phyloP scores from a whole-genome alignment of 2,113 vertebrate genomes.

The Ellobius talpinus region DNA sequence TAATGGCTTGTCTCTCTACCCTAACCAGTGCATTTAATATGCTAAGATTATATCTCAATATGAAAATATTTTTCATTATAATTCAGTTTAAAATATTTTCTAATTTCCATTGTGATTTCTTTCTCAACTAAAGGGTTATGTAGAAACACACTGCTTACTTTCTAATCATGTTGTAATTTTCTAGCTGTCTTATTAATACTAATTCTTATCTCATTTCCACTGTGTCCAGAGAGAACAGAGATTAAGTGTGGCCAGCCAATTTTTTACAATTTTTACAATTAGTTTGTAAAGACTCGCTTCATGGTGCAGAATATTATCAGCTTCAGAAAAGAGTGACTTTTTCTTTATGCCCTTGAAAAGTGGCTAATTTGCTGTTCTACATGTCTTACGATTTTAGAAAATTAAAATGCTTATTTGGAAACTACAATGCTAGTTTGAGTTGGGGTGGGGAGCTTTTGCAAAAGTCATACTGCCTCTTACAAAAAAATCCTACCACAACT shows the following conservation, averaged over 20 bases:
- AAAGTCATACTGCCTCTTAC: background rate
- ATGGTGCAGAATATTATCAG: background rate
- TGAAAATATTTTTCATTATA: conserved; percentile 49
- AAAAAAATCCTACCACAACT: background rate
- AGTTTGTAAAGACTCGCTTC: background rate
- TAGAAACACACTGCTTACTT: background rate
- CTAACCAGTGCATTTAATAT: background rate
- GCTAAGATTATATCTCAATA: background rate
- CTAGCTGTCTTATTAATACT: background rate
- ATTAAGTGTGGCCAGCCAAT: background rate
- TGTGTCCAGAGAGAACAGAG: background rate
- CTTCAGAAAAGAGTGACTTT: background rate
- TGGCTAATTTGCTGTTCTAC: background rate
- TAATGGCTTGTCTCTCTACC: background rate
- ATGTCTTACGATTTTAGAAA: conserved; percentile 30
- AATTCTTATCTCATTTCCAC: background rate
- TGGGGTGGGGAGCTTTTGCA: background rate
- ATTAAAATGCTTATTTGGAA: background rate
- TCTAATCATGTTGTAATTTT: background rate
- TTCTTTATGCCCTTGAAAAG: conserved; percentile 2
- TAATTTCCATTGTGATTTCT: conserved; percentile 18
- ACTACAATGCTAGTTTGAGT: background rate
- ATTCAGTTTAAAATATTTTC: conserved; percentile 40
- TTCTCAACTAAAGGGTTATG: background rate
- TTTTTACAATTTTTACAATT: too few species aligned